Conservation (phyloP, 1,140 invertebrate species). For the Pseudomyrmex sp. region DNA sequence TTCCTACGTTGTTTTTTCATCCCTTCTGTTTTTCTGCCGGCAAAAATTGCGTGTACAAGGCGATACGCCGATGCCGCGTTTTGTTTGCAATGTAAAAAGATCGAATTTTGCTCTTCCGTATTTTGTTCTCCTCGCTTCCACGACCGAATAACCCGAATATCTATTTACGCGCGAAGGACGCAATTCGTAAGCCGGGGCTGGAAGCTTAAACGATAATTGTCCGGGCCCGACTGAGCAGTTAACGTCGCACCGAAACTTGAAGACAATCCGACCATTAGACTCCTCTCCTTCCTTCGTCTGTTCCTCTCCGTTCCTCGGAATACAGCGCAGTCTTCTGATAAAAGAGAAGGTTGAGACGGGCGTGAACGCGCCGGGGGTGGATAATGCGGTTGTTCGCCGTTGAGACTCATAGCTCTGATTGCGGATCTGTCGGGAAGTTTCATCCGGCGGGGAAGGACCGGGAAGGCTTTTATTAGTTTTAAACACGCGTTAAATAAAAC, state of each 20-base stretch:
- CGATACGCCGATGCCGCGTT: not conserved
- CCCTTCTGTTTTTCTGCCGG: constrained; percentile 15
- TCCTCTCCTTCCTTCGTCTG: constrained; percentile 44
- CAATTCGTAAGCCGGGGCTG: constrained; percentile 33
- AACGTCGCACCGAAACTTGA: constrained; percentile 62
- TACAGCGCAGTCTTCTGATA: not conserved
- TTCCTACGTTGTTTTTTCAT: constrained; percentile 42
- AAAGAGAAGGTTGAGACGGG: not conserved
- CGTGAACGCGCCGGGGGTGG: not conserved
- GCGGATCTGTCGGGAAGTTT: constrained; percentile 54
- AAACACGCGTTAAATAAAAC: constrained; percentile 85
- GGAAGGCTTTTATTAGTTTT: constrained; percentile 82
- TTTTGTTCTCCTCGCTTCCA: not conserved
- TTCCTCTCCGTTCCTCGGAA: not conserved
- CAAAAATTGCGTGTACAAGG: constrained; percentile 8
- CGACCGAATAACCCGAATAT: constrained; percentile 46
- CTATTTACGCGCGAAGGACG: constrained; percentile 27
- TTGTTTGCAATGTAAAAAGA: not conserved
- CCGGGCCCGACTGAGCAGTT: constrained; percentile 56
- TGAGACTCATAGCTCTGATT: constrained; percentile 69
- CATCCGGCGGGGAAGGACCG: constrained; percentile 38
- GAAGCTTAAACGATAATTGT: constrained; percentile 71
- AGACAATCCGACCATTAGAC: constrained; percentile 59
- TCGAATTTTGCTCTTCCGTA: not conserved
- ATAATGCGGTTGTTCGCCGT: constrained; percentile 67